Base-by-base conservation (phyloP, 2,797 vertebrate genomes). In the Sarcoramphus papa region DNA sequence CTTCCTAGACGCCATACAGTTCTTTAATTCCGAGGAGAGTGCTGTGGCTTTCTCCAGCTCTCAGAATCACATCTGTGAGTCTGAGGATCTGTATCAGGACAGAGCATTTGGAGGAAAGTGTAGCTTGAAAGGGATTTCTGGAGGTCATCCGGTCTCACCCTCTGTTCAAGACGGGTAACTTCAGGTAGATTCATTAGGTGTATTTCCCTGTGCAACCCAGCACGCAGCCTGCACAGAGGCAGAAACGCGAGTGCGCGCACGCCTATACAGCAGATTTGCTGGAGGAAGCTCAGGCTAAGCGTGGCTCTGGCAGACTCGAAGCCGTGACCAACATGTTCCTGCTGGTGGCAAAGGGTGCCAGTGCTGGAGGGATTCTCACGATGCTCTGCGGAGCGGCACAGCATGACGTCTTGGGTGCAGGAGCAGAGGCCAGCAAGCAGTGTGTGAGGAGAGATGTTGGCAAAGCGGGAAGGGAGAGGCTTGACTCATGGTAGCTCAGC, bases 291-390 rank as follows among this genome's bases (percentile, higher is more conserved):
- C 19, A 4, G 64, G 48, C 41, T 41, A 41, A 48, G 5, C 0
- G 2, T 1, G 2, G 22, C 6, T 6, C 19, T 4, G 23, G 31
- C 37, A 43, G 33, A 35, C 24, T 10, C 2, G 1, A 33, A 59
- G 65, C 59, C 1, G 1, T n/a, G 33, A 15, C 19, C 23, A 22
- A 10, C 4, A 2, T 8, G 28, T n/a, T 77, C 15, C 30, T 47
- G 50, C 45, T 25, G 31, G 16, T 11, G 37, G 43, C 45, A 45
- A 41, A 53, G 7, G 37, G 19, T 53, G 4, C 2, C 19, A 3
- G 59, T 19, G 17, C 59, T 25, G n/a, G 23, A 59, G 37, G 10
- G 27, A 18, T 51, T 45, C 9, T 77, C 13, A 33, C 0, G 12
- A 28, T 9, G 43, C 33, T 63, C 19, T 40, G 28, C 57, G 25